These are phyloP conservation scores for Hiodon alosoides DNA, from an alignment of 2,113 vertebrate genomes.

Conservation along the genomic window DNA sequence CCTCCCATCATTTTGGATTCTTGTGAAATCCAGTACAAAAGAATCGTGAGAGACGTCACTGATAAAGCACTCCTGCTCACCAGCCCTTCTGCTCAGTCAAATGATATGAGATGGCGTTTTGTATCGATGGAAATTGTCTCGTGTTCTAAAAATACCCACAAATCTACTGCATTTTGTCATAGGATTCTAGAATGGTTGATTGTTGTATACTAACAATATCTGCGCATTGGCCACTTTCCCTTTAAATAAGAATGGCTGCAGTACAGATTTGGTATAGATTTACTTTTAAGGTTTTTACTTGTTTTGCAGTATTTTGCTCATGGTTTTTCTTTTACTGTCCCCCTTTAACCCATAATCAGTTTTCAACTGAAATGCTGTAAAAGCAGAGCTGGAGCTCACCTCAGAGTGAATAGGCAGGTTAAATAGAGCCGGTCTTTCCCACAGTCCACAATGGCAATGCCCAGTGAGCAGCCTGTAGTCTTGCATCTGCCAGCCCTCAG, in stretches of 20 bases:
- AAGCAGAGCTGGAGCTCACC: neutral
- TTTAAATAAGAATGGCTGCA: too few species aligned
- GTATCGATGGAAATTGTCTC: neutral
- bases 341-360: too few species aligned
- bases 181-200: neutral
- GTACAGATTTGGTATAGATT: too few species aligned
- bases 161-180: neutral
- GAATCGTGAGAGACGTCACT: neutral
- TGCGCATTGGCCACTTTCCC: neutral
- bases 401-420: constrained; percentile 15
- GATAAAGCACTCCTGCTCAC: neutral
- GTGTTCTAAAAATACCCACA: neutral
- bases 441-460: constrained; percentile 19
- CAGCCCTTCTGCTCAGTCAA: neutral
- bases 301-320: too few species aligned
- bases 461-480: constrained; percentile 15
- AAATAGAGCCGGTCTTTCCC: constrained; percentile 18
- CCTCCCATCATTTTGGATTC: neutral
- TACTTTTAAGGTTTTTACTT: too few species aligned
- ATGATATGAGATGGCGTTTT: neutral
- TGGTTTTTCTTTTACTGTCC: too few species aligned
- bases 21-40: neutral
- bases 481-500: constrained; percentile 24
- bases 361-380: too few species aligned
- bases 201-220: neutral